A percentile compares a stretch with the other conserved stretches of the same genome.
Conservation (phyloP, 64 coral and sea anemone genomes). For the Platygyra sinensis region DNA sequence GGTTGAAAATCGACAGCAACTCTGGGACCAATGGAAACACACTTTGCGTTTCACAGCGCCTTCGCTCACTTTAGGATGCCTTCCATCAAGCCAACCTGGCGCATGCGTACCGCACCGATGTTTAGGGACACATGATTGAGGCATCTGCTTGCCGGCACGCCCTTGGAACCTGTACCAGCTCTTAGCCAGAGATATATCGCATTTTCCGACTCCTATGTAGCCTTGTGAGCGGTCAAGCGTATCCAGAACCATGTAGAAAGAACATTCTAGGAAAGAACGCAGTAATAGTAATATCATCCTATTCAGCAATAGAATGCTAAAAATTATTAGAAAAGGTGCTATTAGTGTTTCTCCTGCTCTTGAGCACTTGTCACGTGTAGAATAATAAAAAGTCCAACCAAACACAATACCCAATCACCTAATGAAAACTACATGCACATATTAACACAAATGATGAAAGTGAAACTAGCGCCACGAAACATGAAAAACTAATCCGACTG, state of each 20-base stretch:
- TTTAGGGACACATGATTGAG: not conserved
- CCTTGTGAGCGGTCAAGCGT: not conserved
- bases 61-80: not conserved
- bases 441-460: no score
- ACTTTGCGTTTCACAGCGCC: not conserved
- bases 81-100: not conserved
- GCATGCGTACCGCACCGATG: not conserved
- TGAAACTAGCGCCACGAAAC: no score
- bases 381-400: no score
- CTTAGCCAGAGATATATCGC: not conserved
- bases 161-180: conserved; percentile 1
- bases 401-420: no score
- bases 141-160: not conserved
- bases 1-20: not conserved
- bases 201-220: not conserved
- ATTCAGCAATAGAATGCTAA: no score
- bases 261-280: not conserved
- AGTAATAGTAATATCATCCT: no score
- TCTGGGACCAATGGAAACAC: not conserved
- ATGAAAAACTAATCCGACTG: no score
- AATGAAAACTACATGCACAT: no score
- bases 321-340: no score
- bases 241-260: not conserved
- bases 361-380: no score
- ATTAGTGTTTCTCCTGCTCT: no score